phyloP scores from a whole-genome alignment of 2,797 vertebrate species.

The Lophotriccus pileatus region DNA sequence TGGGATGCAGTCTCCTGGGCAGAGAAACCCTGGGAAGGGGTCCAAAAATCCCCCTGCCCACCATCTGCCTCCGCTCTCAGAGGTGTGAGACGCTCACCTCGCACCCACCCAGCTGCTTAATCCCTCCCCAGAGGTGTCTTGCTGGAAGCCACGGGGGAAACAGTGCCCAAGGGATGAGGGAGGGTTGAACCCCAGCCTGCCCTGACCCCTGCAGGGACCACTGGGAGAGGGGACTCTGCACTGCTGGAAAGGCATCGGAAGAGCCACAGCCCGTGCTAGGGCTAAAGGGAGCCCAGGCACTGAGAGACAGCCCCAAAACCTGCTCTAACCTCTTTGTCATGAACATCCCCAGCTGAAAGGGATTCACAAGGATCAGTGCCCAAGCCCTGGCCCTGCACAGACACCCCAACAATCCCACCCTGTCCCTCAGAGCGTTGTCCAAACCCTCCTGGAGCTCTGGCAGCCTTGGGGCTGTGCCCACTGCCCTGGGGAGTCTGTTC shows the following conservation, averaged over 20 bases:
- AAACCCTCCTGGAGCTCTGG: background rate
- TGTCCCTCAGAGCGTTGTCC: background rate
- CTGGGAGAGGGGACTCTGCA: background rate
- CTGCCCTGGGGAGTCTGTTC: background rate
- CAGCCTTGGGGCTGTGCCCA: background rate
- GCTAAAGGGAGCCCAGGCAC: background rate
- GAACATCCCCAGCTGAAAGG: background rate
- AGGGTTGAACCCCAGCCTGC: background rate
- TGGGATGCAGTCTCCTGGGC: background rate
- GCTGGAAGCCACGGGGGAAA: fast-evolving
- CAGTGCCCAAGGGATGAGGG: fast-evolving
- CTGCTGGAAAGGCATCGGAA: background rate
- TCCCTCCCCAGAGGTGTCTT: background rate
- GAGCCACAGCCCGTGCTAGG: background rate
- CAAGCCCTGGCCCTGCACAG: background rate
- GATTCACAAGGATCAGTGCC: background rate
- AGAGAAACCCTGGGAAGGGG: background rate
- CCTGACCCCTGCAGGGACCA: background rate
- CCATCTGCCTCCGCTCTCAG: fast-evolving
- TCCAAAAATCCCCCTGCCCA: background rate
- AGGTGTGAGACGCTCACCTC: fast-evolving
- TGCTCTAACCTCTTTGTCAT: fast-evolving
- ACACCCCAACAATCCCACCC: background rate
- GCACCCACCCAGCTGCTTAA: fast-evolving
- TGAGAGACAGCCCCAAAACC: background rate